Evolutionary conservation across 2,888 invertebrate species (phyloP).

Genomic region (Apodemia duryi): DNA sequence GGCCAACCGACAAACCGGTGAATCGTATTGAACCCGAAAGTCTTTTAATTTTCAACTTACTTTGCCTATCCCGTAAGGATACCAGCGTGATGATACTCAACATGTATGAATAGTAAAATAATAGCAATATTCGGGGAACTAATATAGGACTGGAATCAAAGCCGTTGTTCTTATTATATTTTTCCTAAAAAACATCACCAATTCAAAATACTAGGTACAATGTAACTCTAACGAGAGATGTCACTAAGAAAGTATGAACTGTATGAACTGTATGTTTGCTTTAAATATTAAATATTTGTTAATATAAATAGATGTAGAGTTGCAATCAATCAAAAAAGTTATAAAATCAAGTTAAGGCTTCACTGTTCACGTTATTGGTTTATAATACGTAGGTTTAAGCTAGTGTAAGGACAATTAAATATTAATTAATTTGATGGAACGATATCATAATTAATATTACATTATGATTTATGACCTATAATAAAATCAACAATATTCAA

Average conservation of each 20-base stretch:
- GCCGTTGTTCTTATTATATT: no score
- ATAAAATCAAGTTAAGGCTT: constrained; percentile 9
- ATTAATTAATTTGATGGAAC: constrained; percentile 15
- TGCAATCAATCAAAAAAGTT: not conserved
- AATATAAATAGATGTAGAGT: constrained; percentile 2
- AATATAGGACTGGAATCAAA: no score
- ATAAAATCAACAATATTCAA: constrained; percentile 31
- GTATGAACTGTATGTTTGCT: constrained; percentile 34
- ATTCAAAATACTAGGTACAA: no score
- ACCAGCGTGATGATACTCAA: no score
- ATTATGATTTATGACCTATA: constrained; percentile 28
- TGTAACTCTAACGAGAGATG: not conserved
- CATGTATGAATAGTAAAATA: no score
- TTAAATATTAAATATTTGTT: constrained; percentile 38
- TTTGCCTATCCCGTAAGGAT: no score
- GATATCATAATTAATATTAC: constrained; percentile 25
- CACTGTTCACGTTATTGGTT: constrained; percentile 7
- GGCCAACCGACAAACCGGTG: no score
- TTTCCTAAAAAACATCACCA: no score
- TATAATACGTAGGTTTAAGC: not conserved
- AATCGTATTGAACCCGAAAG: no score
- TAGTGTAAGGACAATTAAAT: not conserved
- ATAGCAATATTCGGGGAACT: no score
- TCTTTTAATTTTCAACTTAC: no score
- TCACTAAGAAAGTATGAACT: constrained; percentile 25